Evolutionary conservation across 2,888 invertebrate species (phyloP).

Genomic region (Hartigia nigra): DNA sequence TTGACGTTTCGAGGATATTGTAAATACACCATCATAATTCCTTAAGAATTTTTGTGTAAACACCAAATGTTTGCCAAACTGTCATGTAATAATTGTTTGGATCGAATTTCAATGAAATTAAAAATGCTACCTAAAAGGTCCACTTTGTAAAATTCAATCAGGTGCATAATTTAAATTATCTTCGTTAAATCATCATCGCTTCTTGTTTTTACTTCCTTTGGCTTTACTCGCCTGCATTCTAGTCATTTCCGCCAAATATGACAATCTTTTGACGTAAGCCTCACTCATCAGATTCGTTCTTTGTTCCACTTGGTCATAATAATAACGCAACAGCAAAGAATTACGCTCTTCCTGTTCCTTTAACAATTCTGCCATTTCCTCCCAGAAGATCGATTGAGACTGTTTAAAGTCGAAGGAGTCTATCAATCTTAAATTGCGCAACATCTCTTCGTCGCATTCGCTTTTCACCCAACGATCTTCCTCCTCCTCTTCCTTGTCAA

Average conservation of each 20-base stretch:
- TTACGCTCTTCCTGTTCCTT: constrained; percentile 3
- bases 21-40: neutral
- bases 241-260: constrained; percentile 19
- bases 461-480: constrained; percentile 33
- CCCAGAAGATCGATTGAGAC: constrained; percentile 11
- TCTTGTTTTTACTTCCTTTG: constrained; percentile 21
- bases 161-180: neutral
- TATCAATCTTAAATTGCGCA: constrained; percentile 29
- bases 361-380: constrained; percentile 11
- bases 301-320: neutral
- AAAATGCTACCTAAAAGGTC: neutral
- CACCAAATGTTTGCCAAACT: neutral
- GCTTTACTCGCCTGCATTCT: constrained; percentile 16
- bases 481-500: constrained; percentile 30
- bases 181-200: neutral
- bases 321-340: constrained; percentile 4
- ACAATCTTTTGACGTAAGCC: constrained; percentile 16
- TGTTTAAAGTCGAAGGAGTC: constrained; percentile 29
- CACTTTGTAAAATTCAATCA: neutral
- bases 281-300: constrained; percentile 6
- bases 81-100: neutral
- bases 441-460: constrained; percentile 34
- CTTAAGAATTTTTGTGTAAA: neutral
- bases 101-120: neutral
- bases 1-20: constrained; percentile 2